Percentiles rank a stretch among this genome's conserved stretches.
Evolutionary conservation across 2,888 invertebrate genomes (phyloP).

Genomic region (Lysandra coridon): DNA sequence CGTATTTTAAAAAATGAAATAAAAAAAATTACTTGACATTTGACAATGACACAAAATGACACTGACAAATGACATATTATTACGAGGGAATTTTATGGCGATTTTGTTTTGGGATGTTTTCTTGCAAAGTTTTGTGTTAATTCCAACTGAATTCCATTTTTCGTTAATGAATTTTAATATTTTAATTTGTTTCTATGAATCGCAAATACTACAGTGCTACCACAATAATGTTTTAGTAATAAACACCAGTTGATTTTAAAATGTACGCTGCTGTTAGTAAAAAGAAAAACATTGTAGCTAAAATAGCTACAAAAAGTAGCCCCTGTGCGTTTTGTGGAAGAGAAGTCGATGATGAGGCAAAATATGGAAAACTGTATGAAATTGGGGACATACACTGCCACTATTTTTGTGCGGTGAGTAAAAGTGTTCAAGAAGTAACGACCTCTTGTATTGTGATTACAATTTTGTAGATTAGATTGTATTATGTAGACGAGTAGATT

Average conservation of each 20-base stretch:
- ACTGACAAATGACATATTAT: not conserved
- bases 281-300: constrained; percentile 51
- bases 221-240: not conserved
- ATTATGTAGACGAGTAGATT: not conserved
- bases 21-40: not conserved
- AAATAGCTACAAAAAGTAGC: constrained; percentile 52
- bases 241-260: not conserved
- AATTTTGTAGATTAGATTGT: not conserved
- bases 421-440: not conserved
- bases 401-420: constrained; percentile 87
- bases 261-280: constrained; percentile 43
- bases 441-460: not conserved
- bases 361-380: constrained; percentile 79
- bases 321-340: constrained; percentile 79
- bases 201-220: not conserved
- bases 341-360: constrained; percentile 73
- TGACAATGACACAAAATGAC: not conserved
- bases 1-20: not conserved
- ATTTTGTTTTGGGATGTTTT: not conserved
- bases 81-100: constrained; percentile 7
- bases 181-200: not conserved
- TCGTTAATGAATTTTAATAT: not conserved
- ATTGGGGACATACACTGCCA: constrained; percentile 83
- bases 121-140: not conserved
- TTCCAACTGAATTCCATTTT: not conserved